Evolutionary conservation across 2,888 invertebrate species (phyloP), one percentile per base, ranked within the genome.

Genomic region (Euzetes globulus): DNA sequence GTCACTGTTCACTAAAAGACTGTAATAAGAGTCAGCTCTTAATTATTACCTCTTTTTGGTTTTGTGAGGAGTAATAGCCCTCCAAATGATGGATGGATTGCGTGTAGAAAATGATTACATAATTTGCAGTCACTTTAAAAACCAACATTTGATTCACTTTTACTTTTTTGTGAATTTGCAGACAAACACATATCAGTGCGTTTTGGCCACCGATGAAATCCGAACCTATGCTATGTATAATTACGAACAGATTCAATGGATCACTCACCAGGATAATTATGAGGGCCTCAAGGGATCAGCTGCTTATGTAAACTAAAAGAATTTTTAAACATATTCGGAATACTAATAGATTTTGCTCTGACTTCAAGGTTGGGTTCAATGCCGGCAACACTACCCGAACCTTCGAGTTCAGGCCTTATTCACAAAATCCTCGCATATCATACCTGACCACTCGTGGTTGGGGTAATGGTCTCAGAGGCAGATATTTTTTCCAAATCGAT

Each of bases 161-260:
- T 50, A 50, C 50, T 50, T 19, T 45, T 52, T 72, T 84, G 84
- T 1, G 15, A 0, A 29, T n/a, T 19, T 17, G 7, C 84, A 92
- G 90, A 93, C 94, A 1, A 97, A 97, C 82, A 94, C 95, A 0
- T 98, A 95, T 85, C 98, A 99, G 88, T 86, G 93, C 86, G 88
- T 96, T 3, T 82, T 98, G 72, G 92, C 91, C 0, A 94, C 95
- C 0, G 94, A 96, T 82, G 95, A 94, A 85, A 91, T 93, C 3
- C 90, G 91, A 81, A 94, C 96, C 0, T 99, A 96, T 82, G 92
- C 90, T 0, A 93, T 99, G 73, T 94, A 93, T 83, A 98, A 98
- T 85, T 99, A 98, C 82, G 87, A 89, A 72, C 88, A 91, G 78
- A 88, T 98, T 76, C 90, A 89, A 80, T 97, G 96, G 94, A 91